Base-by-base conservation (phyloP, 2,797 vertebrate species). In the Artibeus jamaicensis region DNA sequence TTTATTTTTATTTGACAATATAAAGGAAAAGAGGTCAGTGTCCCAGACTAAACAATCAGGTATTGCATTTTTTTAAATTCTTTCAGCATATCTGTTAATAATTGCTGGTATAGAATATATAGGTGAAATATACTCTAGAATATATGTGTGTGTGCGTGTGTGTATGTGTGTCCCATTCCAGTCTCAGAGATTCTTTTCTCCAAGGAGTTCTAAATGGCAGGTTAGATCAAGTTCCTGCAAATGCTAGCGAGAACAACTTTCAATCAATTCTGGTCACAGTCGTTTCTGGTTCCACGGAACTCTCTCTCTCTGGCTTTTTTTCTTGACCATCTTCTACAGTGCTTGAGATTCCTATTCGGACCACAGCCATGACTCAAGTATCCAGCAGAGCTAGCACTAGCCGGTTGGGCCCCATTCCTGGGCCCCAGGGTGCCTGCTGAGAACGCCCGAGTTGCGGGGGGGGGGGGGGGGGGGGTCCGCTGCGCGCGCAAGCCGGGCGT, bases 191-290 rank as follows among this genome's bases (percentile, higher is more conserved):
- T 67, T 62, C 37, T 71, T 74, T 29, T 71, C 44, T 29, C 34
- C 34, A 59, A 2, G 16, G 57, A 70, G 70, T 39, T 97, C 89
- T 73, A 59, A 71, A 46, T 19, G 76, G n/a, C 71, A 95, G n/a
- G 39, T 86, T 82, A 42, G 46, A 78, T 85, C 87, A 78, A 90
- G 73, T 78, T 34, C 26, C 67, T 19, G 74, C 0, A 12, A 94
- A 65, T 26, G 74, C 9, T 16, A 44, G 34, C 0, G 4, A 81
- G 37, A 91, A 77, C 22, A 53, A 46, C 42, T 76, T 44, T 55
- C 39, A 55, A 53, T 26, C 19, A 9, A 68, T 46, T 92, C 55
- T n/a, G 42, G n/a, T 73, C 91, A 48, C 42, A 59, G 59, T 15
- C 19, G 5, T 83, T n/a, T 87, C 55, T 37, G 37, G 37, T 62